Evolutionary conservation across 37 sponge, comb jelly and placozoan genomes (phyloP).

Genomic region (Beroe ovata): DNA sequence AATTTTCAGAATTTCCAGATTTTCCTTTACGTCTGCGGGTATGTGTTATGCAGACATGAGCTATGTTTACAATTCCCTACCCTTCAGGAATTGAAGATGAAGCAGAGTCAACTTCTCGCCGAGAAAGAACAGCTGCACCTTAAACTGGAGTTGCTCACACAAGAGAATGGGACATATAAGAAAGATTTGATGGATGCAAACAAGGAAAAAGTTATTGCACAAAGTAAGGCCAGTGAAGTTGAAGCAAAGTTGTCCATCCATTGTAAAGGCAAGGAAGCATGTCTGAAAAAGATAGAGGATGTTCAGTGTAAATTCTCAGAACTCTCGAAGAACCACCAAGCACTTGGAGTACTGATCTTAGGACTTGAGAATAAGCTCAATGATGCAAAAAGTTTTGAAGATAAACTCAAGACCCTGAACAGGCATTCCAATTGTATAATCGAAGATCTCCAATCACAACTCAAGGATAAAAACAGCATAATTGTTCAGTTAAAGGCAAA

Average conservation of each 20-base stretch:
- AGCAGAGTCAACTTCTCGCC: neutral
- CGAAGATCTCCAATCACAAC: neutral
- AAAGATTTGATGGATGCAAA: neutral
- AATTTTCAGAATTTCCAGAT: no score
- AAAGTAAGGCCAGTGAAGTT: slow-evolving; percentile 2
- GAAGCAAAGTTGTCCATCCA: slow-evolving; percentile 37
- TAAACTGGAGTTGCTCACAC: neutral
- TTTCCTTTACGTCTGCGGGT: no score
- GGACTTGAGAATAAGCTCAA: neutral
- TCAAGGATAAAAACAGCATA: neutral
- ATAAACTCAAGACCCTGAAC: neutral
- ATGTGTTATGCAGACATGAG: no score
- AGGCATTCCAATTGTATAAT: neutral
- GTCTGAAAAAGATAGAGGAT: slow-evolving; percentile 6
- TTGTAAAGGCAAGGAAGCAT: slow-evolving; percentile 34
- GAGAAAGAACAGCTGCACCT: slow-evolving; percentile 1
- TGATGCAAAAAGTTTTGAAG: neutral
- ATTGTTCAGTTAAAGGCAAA: slow-evolving; percentile 5
- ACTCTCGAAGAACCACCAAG: neutral
- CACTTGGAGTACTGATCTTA: neutral
- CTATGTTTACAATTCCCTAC: no score
- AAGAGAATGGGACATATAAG: neutral
- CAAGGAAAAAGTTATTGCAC: slow-evolving; percentile 24
- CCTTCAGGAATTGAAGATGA: slow-evolving; percentile 12
- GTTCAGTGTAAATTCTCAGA: neutral